Evolutionary conservation across 2,888 invertebrate genomes (phyloP), one percentile per base, ranked within the genome.

Genomic region (Galeruca laticollis): DNA sequence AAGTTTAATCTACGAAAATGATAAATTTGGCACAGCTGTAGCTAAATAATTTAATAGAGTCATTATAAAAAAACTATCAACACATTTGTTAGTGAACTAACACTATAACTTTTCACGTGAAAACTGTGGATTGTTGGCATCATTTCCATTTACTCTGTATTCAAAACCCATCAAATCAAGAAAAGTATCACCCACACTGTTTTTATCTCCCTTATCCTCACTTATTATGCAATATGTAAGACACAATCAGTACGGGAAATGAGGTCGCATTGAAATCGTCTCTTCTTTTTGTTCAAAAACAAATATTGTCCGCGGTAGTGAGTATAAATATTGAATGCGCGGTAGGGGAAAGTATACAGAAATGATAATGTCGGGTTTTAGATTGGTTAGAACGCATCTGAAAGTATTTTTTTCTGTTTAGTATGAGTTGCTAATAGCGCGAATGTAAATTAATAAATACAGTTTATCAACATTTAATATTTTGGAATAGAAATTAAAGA

Each of bases 201-300:
- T 40, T 40, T n/a, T 40, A 11, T 40, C 40, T n/a, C 40, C 40
- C 40, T 40, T 40, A n/a, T 4, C 11, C 5, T 2, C n/a, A n/a
- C 15, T 47, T 18, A 20, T 52, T 52, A 71, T 71, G 66, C 64
- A 73, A 81, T 80, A 81, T 80, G 79, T 79, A 81, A 78, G 74
- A 77, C 78, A 81, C 79, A 81, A 81, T 81, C 80, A 80, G 71
- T 26, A 75, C 76, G 75, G 81, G 78, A 81, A 80, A 81, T 81
- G 81, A 81, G 80, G 73, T 75, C 75, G 78, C 80, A 81, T 81
- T 81, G 77, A 81, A 78, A 78, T 79, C 20, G 37, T 59, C 20
- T 20, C 59, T 47, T 18, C 2, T 47, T 47, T 47, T 15, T 15
- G 15, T 26, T 15, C 43, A 47, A 47, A 47, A 47, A 15, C 43